Base-by-base conservation (phyloP, 1,140 invertebrate species). In the Drosophila pectinifera region DNA sequence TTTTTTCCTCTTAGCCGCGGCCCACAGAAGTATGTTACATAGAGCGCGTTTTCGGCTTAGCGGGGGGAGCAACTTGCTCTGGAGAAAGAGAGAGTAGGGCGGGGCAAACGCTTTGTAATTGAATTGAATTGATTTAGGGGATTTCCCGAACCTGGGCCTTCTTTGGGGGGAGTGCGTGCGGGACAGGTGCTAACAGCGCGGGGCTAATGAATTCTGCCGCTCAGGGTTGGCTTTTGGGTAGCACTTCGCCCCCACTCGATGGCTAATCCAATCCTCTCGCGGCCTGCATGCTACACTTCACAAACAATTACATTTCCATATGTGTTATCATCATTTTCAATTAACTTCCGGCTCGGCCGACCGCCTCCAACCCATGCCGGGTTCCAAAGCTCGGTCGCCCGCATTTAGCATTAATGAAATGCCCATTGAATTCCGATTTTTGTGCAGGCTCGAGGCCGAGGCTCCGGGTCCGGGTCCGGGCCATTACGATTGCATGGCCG, bases 71-170 rank as follows among this genome's bases (percentile, higher is more conserved):
- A 85, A 85, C 77, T 80, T 82, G 82, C 16, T 31, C 11, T 10
- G n/a, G 20, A n/a, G n/a, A n/a, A n/a, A n/a, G 18, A 7, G 18
- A 8, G 34, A 18, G 51, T 16, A 16, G 38, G 26, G 28, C 5
- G 20, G 28, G 28, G 8, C 28, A 31, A 58, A 42, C 55, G 55
- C 62, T 82, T 88, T 84, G 58, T 89, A 89, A 89, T 88, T 88
- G 72, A 88, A 89, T 89, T 80, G 84, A 77, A 84, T 88, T 88
- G 85, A 80, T 84, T 89, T 89, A 84, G 85, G 74, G 84, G 64
- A 65, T 68, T 84, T 76, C 57, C 39, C 67, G 57, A 38, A 61
- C 38, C 36, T 7, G 59, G 7, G 16, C 46, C 76, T 43, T 45
- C 54, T 43, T 56, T 34, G 31, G 36, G 67, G 58, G 26, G 34